These are phyloP conservation scores for Dasysyrphus tricinctus DNA, from an alignment of 2,888 invertebrate genomes.

Conservation along the genomic window DNA sequence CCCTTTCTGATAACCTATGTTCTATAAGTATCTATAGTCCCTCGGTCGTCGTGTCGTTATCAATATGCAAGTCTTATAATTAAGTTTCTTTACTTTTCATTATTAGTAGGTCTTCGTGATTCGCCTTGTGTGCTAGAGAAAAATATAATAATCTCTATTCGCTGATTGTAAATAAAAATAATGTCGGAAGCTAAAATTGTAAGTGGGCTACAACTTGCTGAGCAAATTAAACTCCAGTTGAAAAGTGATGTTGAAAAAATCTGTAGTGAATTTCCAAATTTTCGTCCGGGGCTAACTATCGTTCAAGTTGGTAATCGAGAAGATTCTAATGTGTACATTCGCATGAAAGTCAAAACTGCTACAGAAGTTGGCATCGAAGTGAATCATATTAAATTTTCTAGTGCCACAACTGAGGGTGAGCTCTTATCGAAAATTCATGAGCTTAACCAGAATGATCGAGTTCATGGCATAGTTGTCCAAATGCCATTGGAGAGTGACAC, in stretches of 20 bases:
- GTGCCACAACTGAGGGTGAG: slow-evolving; percentile 91
- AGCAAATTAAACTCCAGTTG: slow-evolving; percentile 90
- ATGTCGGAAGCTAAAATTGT: slow-evolving; percentile 84
- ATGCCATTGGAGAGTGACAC: slow-evolving; percentile 95
- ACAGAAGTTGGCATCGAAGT: slow-evolving; percentile 94
- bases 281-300: slow-evolving; percentile 92
- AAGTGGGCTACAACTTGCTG: slow-evolving; percentile 88
- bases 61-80: neutral
- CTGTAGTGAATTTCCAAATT: slow-evolving; percentile 85
- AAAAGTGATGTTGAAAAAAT: slow-evolving; percentile 87
- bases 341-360: slow-evolving; percentile 97
- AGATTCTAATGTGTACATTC: slow-evolving; percentile 99
- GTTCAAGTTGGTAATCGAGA: slow-evolving; percentile 98
- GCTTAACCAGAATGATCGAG: slow-evolving; percentile 91
- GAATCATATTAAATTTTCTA: slow-evolving; percentile 91
- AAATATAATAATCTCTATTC: neutral
- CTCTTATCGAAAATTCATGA: slow-evolving; percentile 80
- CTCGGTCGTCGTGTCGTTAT: neutral
- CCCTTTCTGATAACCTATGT: neutral
- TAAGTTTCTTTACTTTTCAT: neutral
- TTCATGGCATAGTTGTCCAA: slow-evolving; percentile 98
- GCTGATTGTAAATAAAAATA: slow-evolving; percentile 22
- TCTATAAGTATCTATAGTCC: neutral
- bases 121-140: neutral
- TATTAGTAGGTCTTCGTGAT: slow-evolving; percentile 4